phyloP scores from a whole-genome alignment of 2,113 vertebrate genomes.

The Nannobrachium achirus region DNA sequence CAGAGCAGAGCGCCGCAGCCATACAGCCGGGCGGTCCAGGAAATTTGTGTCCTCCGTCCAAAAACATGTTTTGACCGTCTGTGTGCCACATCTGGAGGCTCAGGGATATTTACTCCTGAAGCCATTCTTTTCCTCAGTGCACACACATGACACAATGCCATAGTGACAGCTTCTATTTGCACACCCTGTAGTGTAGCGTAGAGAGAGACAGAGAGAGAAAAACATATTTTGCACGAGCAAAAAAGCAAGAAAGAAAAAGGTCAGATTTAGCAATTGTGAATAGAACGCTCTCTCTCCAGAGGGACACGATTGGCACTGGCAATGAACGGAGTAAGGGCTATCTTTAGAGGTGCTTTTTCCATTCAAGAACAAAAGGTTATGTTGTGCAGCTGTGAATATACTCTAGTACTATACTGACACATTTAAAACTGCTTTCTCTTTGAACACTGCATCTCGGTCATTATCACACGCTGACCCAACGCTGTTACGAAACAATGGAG shows the following conservation, averaged over 20 bases:
- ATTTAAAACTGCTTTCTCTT: slow-evolving; percentile 51
- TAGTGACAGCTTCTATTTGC: slow-evolving; percentile 68
- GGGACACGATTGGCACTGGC: slow-evolving; percentile 54
- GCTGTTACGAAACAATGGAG: slow-evolving; percentile 57
- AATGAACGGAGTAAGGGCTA: slow-evolving; percentile 58
- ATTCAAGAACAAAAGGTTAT: slow-evolving; percentile 70
- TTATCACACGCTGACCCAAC: slow-evolving; percentile 37
- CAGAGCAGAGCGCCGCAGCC: slow-evolving; percentile 52
- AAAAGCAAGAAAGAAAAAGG: slow-evolving; percentile 67
- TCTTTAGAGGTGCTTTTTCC: slow-evolving; percentile 69
- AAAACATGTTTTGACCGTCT: slow-evolving; percentile 85
- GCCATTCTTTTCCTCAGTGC: slow-evolving; percentile 69
- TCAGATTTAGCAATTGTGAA: slow-evolving; percentile 64
- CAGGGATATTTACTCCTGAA: slow-evolving; percentile 75
- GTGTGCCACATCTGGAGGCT: slow-evolving; percentile 78
- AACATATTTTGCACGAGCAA: slow-evolving; percentile 77
- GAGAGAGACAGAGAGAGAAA: slow-evolving; percentile 39
- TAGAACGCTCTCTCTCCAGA: slow-evolving; percentile 61
- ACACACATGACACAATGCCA: slow-evolving; percentile 67
- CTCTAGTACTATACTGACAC: slow-evolving; percentile 64
- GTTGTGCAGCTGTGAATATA: slow-evolving; percentile 65
- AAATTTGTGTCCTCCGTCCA: slow-evolving; percentile 75
- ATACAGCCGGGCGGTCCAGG: slow-evolving; percentile 68
- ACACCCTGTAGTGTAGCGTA: slow-evolving; percentile 49
- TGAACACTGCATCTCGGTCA: slow-evolving; percentile 32